These are phyloP conservation scores for Drosophila setifemur DNA, from an alignment of 1,140 invertebrate genomes.

Conservation along the genomic window DNA sequence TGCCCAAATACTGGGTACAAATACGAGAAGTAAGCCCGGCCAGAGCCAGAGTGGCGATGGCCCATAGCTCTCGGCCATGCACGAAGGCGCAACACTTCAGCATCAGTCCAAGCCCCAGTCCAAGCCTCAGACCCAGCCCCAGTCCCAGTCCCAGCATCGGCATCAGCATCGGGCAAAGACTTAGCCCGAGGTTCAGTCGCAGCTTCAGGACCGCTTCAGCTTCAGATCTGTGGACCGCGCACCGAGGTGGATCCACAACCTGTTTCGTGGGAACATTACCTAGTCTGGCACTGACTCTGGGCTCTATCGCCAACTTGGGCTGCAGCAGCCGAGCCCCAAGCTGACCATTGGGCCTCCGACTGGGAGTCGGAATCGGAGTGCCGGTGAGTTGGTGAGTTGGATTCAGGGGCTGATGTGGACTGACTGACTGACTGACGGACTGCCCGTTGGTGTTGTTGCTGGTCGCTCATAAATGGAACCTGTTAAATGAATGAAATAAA, in stretches of 20 bases:
- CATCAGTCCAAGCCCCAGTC: conserved; percentile 9
- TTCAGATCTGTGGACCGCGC: conserved; percentile 18
- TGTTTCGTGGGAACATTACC: conserved; percentile 83
- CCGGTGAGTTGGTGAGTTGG: background rate
- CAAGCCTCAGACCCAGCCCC: background rate
- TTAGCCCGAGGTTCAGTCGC: conserved; percentile 9
- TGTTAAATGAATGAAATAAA: conserved; percentile 81
- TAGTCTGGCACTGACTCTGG: conserved; percentile 69
- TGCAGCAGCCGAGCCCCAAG: conserved; percentile 23
- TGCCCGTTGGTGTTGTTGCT: conserved; percentile 37
- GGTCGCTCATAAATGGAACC: conserved; percentile 77
- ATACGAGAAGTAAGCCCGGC: conserved; percentile 28
- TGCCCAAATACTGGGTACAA: background rate
- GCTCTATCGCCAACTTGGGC: conserved; percentile 47
- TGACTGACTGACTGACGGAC: conserved; percentile 32
- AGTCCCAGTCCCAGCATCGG: background rate
- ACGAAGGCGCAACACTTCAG: conserved; percentile 75
- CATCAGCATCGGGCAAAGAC: background rate
- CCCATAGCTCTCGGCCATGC: conserved; percentile 78
- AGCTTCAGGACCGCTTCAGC: too few species aligned
- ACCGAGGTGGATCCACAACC: conserved; percentile 62
- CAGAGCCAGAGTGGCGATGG: conserved; percentile 59
- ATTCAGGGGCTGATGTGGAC: background rate
- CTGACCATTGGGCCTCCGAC: conserved; percentile 53
- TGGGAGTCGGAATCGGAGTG: conserved; percentile 7